These are phyloP conservation scores for Plusia festucae DNA, from an alignment of 2,888 invertebrate genomes.

Conservation along the genomic window DNA sequence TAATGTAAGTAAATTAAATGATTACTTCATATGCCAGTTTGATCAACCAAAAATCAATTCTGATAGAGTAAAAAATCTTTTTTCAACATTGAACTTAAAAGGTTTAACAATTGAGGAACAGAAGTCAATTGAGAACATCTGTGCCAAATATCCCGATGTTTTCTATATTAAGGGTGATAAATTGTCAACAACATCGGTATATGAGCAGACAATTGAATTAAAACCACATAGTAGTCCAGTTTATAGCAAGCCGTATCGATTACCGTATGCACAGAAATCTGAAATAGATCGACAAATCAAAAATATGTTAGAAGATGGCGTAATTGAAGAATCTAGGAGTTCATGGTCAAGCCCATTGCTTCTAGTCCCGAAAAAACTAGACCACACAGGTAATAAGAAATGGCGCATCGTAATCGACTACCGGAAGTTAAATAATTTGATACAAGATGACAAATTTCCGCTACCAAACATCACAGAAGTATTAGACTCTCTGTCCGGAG, in stretches of 20 bases:
- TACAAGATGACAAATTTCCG: neutral
- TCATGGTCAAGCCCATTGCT: neutral
- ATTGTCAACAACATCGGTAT: neutral
- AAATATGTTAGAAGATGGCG: neutral
- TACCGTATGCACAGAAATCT: neutral
- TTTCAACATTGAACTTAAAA: constrained; percentile 2
- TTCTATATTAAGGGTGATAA: constrained; percentile 11
- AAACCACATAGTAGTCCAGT: neutral
- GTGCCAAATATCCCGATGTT: neutral
- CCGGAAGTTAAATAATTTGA: neutral
- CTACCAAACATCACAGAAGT: too few relatives aligned
- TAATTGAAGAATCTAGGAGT: neutral
- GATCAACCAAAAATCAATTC: neutral
- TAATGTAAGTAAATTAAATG: too few relatives aligned
- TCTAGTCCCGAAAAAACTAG: neutral
- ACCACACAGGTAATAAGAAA: neutral
- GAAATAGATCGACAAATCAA: neutral
- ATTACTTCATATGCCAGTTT: too few relatives aligned
- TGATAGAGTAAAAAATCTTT: constrained; percentile 1
- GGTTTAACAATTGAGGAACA: constrained; percentile 1
- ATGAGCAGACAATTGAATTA: neutral
- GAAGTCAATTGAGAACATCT: neutral
- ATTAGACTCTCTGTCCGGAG: too few relatives aligned
- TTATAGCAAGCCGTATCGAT: neutral
- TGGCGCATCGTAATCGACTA: neutral